phyloP scores from a whole-genome alignment of 2,888 invertebrate genomes.

The Calephelis perditalis region DNA sequence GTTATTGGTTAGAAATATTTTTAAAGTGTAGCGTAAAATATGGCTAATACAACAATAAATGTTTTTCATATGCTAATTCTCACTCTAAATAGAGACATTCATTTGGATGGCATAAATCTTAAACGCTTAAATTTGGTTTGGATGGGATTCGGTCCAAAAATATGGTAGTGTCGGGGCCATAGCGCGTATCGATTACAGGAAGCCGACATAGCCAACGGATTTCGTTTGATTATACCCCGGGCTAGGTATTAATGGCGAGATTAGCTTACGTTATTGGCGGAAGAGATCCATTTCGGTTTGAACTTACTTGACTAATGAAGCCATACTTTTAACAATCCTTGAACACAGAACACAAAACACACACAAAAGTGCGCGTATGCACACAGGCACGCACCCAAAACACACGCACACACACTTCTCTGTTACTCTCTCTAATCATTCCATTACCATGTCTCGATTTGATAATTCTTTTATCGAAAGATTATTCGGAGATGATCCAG shows the following conservation, averaged over 20 bases:
- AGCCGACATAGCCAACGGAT: slow-evolving; percentile 9
- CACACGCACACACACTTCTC: no score
- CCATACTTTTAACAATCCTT: neutral
- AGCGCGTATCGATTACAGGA: slow-evolving; percentile 8
- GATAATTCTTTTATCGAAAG: no score
- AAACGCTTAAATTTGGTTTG: slow-evolving; percentile 2
- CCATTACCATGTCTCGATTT: no score
- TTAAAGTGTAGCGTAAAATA: no score
- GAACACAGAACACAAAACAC: no score
- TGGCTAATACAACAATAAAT: neutral
- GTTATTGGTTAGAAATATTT: no score
- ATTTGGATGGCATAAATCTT: slow-evolving; percentile 6
- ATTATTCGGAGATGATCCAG: no score
- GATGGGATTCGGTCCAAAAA: slow-evolving; percentile 13
- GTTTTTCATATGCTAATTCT: slow-evolving; percentile 6
- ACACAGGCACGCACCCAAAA: no score
- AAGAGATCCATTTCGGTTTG: neutral
- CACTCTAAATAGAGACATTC: slow-evolving; percentile 8
- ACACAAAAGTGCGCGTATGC: no score
- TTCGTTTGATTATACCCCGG: slow-evolving; percentile 5
- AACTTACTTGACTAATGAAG: neutral
- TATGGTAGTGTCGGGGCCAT: slow-evolving; percentile 2
- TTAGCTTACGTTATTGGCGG: slow-evolving; percentile 1
- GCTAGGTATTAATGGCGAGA: slow-evolving; percentile 4
- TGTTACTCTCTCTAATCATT: no score